Conservation (phyloP, 1,140 invertebrate species). For the Aphaenogaster rudis region DNA sequence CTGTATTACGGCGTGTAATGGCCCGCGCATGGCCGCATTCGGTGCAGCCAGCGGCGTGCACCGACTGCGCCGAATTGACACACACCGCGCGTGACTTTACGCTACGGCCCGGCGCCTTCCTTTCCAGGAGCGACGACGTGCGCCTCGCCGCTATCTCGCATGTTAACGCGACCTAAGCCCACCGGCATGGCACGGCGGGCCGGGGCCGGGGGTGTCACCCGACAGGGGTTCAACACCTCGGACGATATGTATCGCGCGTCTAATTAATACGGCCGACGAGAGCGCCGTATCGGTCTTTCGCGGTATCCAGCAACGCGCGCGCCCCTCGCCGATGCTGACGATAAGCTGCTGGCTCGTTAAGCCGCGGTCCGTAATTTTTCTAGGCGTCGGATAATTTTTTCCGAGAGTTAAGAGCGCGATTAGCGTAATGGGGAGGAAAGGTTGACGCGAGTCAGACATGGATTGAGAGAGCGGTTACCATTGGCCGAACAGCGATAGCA, state of each 20-base stretch:
- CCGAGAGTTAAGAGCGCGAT: slow-evolving; percentile 19
- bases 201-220: neutral
- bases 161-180: slow-evolving; percentile 59
- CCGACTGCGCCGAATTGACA: slow-evolving; percentile 48
- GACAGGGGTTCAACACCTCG: slow-evolving; percentile 54
- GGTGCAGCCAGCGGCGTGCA: slow-evolving; percentile 29
- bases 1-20: slow-evolving; percentile 76
- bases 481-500: neutral
- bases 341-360: slow-evolving; percentile 29
- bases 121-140: slow-evolving; percentile 28
- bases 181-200: neutral
- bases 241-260: slow-evolving; percentile 51
- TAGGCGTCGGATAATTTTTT: neutral
- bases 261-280: slow-evolving; percentile 53
- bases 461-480: neutral
- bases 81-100: slow-evolving; percentile 47
- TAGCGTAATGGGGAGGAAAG: neutral
- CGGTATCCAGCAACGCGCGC: neutral
- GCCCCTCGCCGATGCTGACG: neutral
- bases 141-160: slow-evolving; percentile 43
- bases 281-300: slow-evolving; percentile 8
- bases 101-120: slow-evolving; percentile 4
- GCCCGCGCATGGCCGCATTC: slow-evolving; percentile 45
- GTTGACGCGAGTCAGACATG: neutral
- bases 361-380: slow-evolving; percentile 10